Percentiles rank a stretch among this genome's conserved stretches.
These are phyloP conservation scores for Lasioglossum figueresi DNA, from an alignment of 2,888 invertebrate species.

Conservation along the genomic window DNA sequence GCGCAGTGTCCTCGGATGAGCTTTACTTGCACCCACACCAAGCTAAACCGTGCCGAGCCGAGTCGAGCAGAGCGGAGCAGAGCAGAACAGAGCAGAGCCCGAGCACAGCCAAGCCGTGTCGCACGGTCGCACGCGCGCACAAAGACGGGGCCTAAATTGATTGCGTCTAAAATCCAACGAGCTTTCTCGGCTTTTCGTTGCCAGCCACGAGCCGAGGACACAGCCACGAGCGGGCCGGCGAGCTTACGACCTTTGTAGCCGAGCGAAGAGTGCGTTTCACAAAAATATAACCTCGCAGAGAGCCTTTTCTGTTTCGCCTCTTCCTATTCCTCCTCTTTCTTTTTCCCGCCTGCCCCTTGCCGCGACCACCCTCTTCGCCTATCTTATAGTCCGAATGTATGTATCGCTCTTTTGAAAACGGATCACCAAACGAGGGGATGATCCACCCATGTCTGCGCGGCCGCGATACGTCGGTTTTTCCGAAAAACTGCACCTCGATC, in stretches of 20 bases:
- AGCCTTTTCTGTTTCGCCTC: conserved; percentile 46
- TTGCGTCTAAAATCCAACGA: conserved; percentile 76
- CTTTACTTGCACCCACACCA: conserved; percentile 59
- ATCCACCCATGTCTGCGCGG: background rate
- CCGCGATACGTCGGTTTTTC: conserved; percentile 37
- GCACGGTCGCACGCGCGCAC: conserved; percentile 27
- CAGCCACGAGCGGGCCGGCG: background rate
- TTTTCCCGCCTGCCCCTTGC: background rate
- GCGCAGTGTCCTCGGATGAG: conserved; percentile 73
- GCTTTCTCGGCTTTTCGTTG: conserved; percentile 67
- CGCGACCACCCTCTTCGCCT: background rate
- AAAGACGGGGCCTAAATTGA: conserved; percentile 73
- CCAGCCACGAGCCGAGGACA: conserved; percentile 32
- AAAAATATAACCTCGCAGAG: conserved; percentile 62
- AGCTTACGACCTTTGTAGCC: conserved; percentile 66
- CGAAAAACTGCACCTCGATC: background rate
- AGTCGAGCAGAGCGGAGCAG: background rate
- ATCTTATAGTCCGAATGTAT: background rate
- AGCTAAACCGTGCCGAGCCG: background rate
- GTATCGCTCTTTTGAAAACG: conserved; percentile 42
- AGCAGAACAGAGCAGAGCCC: background rate
- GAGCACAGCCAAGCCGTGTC: background rate
- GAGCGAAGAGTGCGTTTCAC: conserved; percentile 59
- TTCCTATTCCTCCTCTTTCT: conserved; percentile 17
- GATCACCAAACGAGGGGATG: conserved; percentile 22